Percentiles rank a stretch among this genome's conserved stretches.
These are phyloP conservation scores for Falco naumanni DNA, from an alignment of 2,797 vertebrate genomes.

Conservation along the genomic window DNA sequence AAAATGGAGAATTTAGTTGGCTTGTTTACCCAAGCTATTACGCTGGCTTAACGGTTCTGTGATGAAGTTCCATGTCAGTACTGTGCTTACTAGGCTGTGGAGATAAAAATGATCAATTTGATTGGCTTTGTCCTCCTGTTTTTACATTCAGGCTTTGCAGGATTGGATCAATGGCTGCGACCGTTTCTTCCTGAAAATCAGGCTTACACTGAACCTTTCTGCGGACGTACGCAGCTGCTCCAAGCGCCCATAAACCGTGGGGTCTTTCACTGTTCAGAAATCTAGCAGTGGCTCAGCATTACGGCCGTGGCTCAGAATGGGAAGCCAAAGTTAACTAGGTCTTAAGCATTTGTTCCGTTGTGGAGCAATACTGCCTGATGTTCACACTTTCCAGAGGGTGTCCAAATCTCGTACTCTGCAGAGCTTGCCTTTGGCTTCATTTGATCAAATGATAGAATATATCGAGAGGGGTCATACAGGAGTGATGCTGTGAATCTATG, in stretches of 20 bases:
- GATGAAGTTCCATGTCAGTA: conserved; percentile 43
- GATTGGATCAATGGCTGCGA: background rate
- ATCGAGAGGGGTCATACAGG: background rate
- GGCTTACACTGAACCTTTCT: background rate
- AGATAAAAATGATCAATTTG: conserved; percentile 30
- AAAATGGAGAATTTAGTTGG: conserved; percentile 6
- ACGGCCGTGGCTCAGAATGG: background rate
- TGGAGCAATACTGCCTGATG: background rate
- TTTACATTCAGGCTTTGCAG: background rate
- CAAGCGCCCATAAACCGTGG: background rate
- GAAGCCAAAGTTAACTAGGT: background rate
- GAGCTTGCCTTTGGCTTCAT: background rate
- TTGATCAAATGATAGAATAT: background rate
- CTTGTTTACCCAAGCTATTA: conserved; percentile 46
- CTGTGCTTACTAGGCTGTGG: background rate
- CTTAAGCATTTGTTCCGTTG: background rate
- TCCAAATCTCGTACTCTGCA: background rate
- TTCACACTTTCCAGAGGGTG: background rate
- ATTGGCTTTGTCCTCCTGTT: conserved; percentile 22
- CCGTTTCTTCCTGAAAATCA: background rate
- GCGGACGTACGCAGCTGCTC: background rate
- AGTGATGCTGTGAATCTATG: background rate
- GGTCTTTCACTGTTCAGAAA: background rate
- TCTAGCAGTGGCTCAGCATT: background rate
- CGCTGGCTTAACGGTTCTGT: background rate